Base-by-base conservation (phyloP, 2,113 vertebrate species). In the Cygnus buccinator region DNA sequence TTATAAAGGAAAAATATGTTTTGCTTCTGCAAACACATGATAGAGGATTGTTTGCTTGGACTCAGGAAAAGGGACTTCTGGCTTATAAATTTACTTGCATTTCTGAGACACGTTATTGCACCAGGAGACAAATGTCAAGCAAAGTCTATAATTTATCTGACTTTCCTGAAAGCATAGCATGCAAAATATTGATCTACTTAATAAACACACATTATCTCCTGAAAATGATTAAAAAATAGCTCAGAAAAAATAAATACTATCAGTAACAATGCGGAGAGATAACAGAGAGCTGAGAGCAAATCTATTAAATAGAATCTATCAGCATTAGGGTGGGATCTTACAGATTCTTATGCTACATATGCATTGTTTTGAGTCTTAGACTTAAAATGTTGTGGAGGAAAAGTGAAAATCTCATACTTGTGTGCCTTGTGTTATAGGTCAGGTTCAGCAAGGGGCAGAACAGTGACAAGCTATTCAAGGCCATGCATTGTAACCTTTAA, bases 131-230 rank as follows among this genome's bases (percentile, higher is more conserved):
- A 96, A 96, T 97, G 76, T 88, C 92, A 93, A 93, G n/a, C n/a
- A 37, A 76, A 89, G 70, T 87, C 89, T 86, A 79, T 97, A 89
- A 96, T 93, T 96, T 94, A 94, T 96, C 93, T 96, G 84, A 79
- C 78, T 97, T 97, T 93, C 44, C 52, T 92, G 93, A 91, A 96
- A 96, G 55, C 57, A 39, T 63, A 70, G 63, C 35, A 33, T 79
- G 84, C 35, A 75, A 81, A 94, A 29, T 95, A 94, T 90, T 6
- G 90, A 94, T 93, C 68, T 10, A 3, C 63, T 82, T 83, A 33
- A 66, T 26, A 50, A 83, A 88, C 2, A 6, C 6, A 19, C 44
- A 17, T 94, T 91, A 59, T 57, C 84, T 84, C 22, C 71, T 76
- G 54, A 73, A 94, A 96, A 89, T 79, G 2, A 89, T 88, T 86